phyloP scores from a whole-genome alignment of 2,113 vertebrate genomes.

The Xiphorhynchus elegans region DNA sequence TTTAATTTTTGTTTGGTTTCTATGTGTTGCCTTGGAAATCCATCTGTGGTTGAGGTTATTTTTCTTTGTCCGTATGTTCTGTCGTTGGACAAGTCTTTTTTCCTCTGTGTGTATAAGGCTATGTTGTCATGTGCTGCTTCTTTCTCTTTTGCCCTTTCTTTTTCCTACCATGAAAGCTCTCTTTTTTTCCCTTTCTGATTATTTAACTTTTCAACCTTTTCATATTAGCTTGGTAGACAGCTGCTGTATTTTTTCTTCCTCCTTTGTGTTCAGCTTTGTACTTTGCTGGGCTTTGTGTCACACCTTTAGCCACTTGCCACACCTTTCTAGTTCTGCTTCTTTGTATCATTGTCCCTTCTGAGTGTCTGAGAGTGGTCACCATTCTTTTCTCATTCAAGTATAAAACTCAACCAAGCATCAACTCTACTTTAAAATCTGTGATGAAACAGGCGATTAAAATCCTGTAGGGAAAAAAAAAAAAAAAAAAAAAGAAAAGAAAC shows the following conservation, averaged over 20 bases:
- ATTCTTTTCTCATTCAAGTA: background rate
- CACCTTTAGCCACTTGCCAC: conserved; percentile 36
- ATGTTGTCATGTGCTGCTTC: background rate
- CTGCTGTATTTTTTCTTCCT: background rate
- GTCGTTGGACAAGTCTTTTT: background rate
- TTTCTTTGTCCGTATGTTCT: background rate
- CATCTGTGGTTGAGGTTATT: background rate
- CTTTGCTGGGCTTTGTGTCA: background rate
- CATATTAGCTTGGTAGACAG: background rate
- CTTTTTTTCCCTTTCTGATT: background rate
- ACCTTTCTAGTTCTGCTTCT: conserved; percentile 31
- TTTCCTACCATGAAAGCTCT: background rate
- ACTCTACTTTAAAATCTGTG: background rate
- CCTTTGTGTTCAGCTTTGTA: conserved; percentile 7
- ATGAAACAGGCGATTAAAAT: conserved; percentile 6
- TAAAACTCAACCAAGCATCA: background rate
- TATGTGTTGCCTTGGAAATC: background rate
- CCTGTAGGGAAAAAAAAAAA: accelerated
- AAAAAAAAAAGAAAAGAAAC: background rate
- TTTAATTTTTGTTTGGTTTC: conserved; percentile 14
- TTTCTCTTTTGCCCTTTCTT: background rate
- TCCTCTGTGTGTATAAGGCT: background rate
- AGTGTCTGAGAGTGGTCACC: background rate
- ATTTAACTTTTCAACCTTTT: conserved; percentile 37
- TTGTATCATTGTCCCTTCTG: background rate